A percentile compares a stretch with the other conserved stretches of the same genome.
Evolutionary conservation across 2,113 vertebrate genomes (phyloP).

Genomic region (Blennius ocellaris): DNA sequence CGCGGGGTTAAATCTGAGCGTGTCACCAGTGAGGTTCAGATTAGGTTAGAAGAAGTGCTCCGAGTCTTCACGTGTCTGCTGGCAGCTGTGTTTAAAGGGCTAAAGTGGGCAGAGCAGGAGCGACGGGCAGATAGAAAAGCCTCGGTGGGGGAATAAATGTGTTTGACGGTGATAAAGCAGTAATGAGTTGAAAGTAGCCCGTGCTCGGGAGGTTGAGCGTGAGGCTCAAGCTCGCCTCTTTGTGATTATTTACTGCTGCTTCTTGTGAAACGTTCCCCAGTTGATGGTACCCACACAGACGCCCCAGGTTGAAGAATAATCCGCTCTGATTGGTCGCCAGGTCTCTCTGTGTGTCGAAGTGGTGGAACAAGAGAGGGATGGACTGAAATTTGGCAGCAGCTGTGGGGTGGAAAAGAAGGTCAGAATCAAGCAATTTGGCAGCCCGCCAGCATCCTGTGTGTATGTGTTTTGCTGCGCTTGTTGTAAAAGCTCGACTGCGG

Average conservation of each 20-base stretch:
- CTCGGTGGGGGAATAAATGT: conserved; percentile 22
- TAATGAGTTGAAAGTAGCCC: conserved; percentile 21
- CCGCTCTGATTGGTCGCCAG: conserved; percentile 50
- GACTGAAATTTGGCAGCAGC: conserved; percentile 72
- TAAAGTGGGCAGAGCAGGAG: conserved; percentile 2
- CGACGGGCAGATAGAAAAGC: conserved; percentile 1
- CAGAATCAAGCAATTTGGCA: conserved; percentile 62
- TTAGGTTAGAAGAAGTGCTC: conserved; percentile 12
- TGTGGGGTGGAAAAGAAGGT: conserved; percentile 73
- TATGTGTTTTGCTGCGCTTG: conserved; percentile 1
- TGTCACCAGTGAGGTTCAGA: conserved; percentile 40
- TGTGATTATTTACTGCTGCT: conserved; percentile 51
- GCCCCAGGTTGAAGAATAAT: conserved; percentile 36
- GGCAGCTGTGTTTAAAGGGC: conserved; percentile 35
- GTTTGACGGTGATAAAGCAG: conserved; percentile 53
- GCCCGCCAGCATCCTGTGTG: conserved; percentile 38
- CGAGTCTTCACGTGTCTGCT: conserved; percentile 20
- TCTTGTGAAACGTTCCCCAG: conserved; percentile 44
- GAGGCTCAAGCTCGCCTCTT: conserved; percentile 5
- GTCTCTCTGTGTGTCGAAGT: conserved; percentile 32
- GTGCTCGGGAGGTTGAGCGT: conserved; percentile 2
- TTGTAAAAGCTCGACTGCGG: conserved; percentile 31
- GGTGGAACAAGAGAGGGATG: conserved; percentile 54
- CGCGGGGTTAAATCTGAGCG: conserved; percentile 40
- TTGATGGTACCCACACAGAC: conserved; percentile 43